A percentile compares a stretch with the other conserved stretches of the same genome.
phyloP scores from a whole-genome alignment of 2,888 invertebrate genomes.

The Andrena bucephala region DNA sequence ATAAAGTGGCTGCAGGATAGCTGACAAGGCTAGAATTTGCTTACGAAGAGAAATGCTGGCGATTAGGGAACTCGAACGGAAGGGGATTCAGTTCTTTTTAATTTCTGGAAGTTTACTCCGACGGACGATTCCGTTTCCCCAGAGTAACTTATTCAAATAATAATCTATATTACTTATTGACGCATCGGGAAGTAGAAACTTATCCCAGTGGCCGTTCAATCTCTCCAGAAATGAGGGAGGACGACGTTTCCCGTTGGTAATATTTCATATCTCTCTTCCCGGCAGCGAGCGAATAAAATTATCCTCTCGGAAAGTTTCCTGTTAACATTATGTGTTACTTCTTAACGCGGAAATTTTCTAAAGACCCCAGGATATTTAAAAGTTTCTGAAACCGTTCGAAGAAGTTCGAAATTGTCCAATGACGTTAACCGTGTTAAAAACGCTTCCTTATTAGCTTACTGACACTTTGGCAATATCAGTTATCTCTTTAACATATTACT shows the following conservation, averaged over 20 bases:
- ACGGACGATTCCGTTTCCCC: neutral
- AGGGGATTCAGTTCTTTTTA: slow-evolving; percentile 40
- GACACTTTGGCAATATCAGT: neutral
- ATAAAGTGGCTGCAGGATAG: slow-evolving; percentile 26
- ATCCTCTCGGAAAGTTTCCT: slow-evolving; percentile 28
- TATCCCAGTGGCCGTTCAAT: slow-evolving; percentile 53
- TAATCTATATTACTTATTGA: slow-evolving; percentile 58
- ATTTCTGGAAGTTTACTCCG: slow-evolving; percentile 41
- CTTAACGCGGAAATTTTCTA: slow-evolving; percentile 13
- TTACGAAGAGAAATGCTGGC: slow-evolving; percentile 31
- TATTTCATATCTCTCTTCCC: slow-evolving; percentile 32
- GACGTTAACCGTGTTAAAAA: slow-evolving; percentile 18
- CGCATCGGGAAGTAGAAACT: slow-evolving; percentile 45
- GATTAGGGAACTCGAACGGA: slow-evolving; percentile 26
- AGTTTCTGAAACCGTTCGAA: slow-evolving; percentile 21
- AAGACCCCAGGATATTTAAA: slow-evolving; percentile 28
- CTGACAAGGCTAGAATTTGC: slow-evolving; percentile 37
- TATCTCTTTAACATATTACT: neutral
- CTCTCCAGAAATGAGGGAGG: slow-evolving; percentile 25
- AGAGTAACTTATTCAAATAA: slow-evolving; percentile 51
- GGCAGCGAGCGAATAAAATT: slow-evolving; percentile 14
- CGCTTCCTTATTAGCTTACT: neutral
- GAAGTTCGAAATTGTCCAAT: slow-evolving; percentile 10
- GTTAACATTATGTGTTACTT: slow-evolving; percentile 29
- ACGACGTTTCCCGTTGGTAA: slow-evolving; percentile 8